Evolutionary conservation across 2,888 invertebrate species (phyloP).

Genomic region (Tryphoninae sp.): DNA sequence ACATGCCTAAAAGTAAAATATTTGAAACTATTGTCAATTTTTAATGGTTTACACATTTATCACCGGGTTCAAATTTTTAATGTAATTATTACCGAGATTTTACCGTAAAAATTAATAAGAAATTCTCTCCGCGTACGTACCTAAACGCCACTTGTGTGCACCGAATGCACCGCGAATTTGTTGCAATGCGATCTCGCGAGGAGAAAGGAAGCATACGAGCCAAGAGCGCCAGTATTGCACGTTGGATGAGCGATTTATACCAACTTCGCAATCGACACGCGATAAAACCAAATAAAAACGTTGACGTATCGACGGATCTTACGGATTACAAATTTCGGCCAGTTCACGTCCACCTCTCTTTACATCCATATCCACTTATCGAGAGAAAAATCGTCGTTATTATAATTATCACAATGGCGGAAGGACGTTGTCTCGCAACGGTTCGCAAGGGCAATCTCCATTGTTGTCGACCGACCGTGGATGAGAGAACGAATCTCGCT

Average conservation of each 20-base stretch:
- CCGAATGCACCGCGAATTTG: not conserved
- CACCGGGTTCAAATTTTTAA: too few species aligned
- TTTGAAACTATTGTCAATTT: too few species aligned
- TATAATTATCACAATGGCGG: slow-evolving; percentile 6
- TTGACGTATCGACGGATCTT: too few species aligned
- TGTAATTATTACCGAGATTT: too few species aligned
- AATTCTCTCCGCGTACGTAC: not conserved
- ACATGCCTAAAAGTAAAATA: too few species aligned
- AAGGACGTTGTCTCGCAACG: not conserved
- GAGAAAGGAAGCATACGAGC: slow-evolving; percentile 39
- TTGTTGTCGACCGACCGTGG: not conserved
- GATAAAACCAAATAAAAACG: not conserved
- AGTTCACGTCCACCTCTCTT: too few species aligned
- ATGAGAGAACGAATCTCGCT: slow-evolving; percentile 39
- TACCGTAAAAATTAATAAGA: too few species aligned
- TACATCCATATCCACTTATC: not conserved
- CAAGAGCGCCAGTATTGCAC: not conserved
- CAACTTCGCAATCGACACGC: slow-evolving; percentile 30
- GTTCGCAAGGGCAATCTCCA: slow-evolving; percentile 3
- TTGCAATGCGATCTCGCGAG: not conserved
- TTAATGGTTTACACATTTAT: too few species aligned
- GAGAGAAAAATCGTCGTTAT: too few species aligned
- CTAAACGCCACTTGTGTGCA: too few species aligned
- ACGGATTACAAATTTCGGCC: too few species aligned
- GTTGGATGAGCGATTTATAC: slow-evolving; percentile 44